Evolutionary conservation across 1,140 invertebrate genomes (phyloP).

Genomic region (Calephelis nemesis): DNA sequence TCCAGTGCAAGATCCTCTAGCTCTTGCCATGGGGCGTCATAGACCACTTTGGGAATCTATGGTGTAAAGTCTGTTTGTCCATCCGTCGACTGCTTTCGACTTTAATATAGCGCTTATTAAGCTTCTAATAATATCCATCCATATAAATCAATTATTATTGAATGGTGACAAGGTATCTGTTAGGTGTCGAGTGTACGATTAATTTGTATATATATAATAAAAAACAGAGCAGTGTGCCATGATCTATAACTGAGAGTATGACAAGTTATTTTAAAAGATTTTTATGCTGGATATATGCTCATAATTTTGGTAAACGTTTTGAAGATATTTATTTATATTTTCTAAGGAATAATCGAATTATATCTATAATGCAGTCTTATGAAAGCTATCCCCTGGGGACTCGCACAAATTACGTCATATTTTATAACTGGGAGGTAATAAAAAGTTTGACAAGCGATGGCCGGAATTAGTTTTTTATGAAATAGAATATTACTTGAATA

Average conservation of each 20-base stretch:
- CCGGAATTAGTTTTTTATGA: not conserved
- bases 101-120: slow-evolving; percentile 69
- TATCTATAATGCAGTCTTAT: slow-evolving; percentile 28
- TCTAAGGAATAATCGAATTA: slow-evolving; percentile 51
- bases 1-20: no score
- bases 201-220: slow-evolving; percentile 69
- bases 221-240: slow-evolving; percentile 76
- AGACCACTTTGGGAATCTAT: not conserved
- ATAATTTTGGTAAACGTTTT: slow-evolving; percentile 76
- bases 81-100: slow-evolving; percentile 60
- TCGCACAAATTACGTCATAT: slow-evolving; percentile 1
- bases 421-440: not conserved
- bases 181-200: slow-evolving; percentile 62
- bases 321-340: slow-evolving; percentile 75
- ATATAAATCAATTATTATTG: slow-evolving; percentile 79
- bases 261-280: slow-evolving; percentile 75
- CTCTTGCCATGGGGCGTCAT: not conserved
- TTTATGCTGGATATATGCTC: slow-evolving; percentile 76
- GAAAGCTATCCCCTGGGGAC: slow-evolving; percentile 12
- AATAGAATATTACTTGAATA: not conserved
- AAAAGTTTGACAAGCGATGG: not conserved
- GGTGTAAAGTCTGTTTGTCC: slow-evolving; percentile 32
- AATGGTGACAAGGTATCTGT: slow-evolving; percentile 77
- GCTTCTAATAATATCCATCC: slow-evolving; percentile 77
- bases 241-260: slow-evolving; percentile 70